phyloP scores from a whole-genome alignment of 2,113 vertebrate species.

The Etheostoma cragini region DNA sequence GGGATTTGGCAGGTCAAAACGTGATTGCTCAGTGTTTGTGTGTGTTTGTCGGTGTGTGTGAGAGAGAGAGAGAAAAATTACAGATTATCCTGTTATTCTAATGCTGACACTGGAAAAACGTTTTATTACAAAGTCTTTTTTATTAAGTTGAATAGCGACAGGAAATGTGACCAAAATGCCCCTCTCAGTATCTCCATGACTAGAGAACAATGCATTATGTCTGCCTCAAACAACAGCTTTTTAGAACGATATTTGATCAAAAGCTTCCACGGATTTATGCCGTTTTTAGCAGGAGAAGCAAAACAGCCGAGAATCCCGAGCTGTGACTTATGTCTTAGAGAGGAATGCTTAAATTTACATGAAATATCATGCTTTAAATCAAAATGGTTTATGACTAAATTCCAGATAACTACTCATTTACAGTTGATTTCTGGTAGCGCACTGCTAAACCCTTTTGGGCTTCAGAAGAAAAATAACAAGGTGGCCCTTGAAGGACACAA shows the following conservation, averaged over 20 bases:
- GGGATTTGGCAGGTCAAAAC: constrained; percentile 62
- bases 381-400: constrained; percentile 86
- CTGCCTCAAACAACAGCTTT: constrained; percentile 59
- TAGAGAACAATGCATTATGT: constrained; percentile 39
- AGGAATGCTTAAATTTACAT: constrained; percentile 95
- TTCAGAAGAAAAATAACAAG: constrained; percentile 84
- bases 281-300: constrained; percentile 23
- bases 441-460: constrained; percentile 81
- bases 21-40: constrained; percentile 6
- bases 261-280: constrained; percentile 16
- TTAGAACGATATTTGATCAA: constrained; percentile 51
- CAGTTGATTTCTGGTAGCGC: constrained; percentile 37
- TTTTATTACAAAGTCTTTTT: constrained; percentile 68
- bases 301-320: constrained; percentile 30
- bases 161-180: constrained; percentile 38
- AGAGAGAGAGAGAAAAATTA: too few species aligned
- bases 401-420: constrained; percentile 37
- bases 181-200: constrained; percentile 35
- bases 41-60: neutral
- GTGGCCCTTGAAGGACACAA: constrained; percentile 78
- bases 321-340: constrained; percentile 85
- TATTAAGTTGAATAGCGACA: constrained; percentile 66
- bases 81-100: constrained; percentile 50
- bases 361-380: constrained; percentile 88
- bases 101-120: constrained; percentile 40